Evolutionary conservation across 2,888 invertebrate species (phyloP), one percentile per base, ranked within the genome.

Genomic region (Melipona bicolor): DNA sequence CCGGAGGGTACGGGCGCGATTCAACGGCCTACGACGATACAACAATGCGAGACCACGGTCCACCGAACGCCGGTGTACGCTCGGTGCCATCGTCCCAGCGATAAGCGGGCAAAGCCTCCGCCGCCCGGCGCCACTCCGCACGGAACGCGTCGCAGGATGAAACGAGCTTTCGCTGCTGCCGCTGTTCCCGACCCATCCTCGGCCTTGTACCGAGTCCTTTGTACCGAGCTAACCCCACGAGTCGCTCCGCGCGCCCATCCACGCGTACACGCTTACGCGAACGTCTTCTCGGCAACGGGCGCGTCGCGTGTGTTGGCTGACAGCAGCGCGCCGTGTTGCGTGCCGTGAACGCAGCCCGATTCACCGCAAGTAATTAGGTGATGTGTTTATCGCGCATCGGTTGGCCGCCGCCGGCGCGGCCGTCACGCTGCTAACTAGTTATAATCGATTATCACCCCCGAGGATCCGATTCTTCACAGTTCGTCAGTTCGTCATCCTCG

Each of bases 351-450:
- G 87, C 77, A 81, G 87, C 85, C 87, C 89, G 90, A 92, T 90
- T 90, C 91, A 92, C 91, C 92, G 92, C 92, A 88, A 92, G 91
- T 93, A 93, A 93, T 93, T 93, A 93, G 93, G 91, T 91, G 92
- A 93, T 93, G 93, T 89, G 92, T 93, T 93, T 92, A 93, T 93
- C 92, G 91, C 91, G 89, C 92, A 91, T 92, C 92, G 88, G 91
- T 92, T 92, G 88, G 89, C 83, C 87, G 87, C 81, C 86, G 86
- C 81, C 86, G 86, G 79, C 86, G 82, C 87, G 87, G 89, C 90
- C 43, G 86, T 90, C 89, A 90, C 89, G 88, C 87, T 43, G 83
- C 89, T 87, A 90, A 89, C 90, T 87, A 79, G 85, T 86, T 83
- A 86, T 92, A 92, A 93, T 93, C 92, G 92, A 93, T 93, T 91